A percentile compares a stretch with the other conserved stretches of the same genome.
Evolutionary conservation across 1,140 invertebrate species (phyloP).

Genomic region (Bombus impatiens): DNA sequence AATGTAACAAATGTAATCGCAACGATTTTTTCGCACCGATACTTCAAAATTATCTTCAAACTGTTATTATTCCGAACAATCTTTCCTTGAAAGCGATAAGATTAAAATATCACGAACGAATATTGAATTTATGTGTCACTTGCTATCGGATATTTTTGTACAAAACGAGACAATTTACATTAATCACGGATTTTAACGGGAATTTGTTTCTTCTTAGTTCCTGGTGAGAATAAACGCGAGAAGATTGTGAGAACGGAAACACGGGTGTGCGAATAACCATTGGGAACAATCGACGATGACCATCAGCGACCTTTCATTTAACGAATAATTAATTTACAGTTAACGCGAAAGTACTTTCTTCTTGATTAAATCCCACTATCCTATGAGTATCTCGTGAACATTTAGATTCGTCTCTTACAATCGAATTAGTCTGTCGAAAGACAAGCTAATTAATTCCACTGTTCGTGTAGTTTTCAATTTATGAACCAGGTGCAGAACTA

Average conservation of each 20-base stretch:
- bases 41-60: background rate
- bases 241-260: conserved; percentile 71
- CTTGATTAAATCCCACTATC: background rate
- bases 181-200: conserved; percentile 22
- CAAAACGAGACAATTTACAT: background rate
- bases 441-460: too few species aligned
- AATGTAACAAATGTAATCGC: background rate
- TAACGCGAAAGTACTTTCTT: conserved; percentile 10
- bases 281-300: conserved; percentile 47
- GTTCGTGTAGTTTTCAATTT: too few species aligned
- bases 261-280: conserved; percentile 55
- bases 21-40: fast-evolving
- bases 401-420: background rate
- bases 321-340: conserved; percentile 5
- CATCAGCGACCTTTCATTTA: conserved; percentile 25
- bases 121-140: background rate
- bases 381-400: background rate
- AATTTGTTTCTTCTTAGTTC: conserved; percentile 1
- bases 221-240: background rate
- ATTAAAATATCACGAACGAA: conserved; percentile 5
- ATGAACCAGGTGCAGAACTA: too few species aligned
- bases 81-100: background rate
- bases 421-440: background rate
- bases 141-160: too few species aligned
- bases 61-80: background rate